Evolutionary conservation across 2,888 invertebrate species (phyloP).

Genomic region (Apomyelois bistriatella): DNA sequence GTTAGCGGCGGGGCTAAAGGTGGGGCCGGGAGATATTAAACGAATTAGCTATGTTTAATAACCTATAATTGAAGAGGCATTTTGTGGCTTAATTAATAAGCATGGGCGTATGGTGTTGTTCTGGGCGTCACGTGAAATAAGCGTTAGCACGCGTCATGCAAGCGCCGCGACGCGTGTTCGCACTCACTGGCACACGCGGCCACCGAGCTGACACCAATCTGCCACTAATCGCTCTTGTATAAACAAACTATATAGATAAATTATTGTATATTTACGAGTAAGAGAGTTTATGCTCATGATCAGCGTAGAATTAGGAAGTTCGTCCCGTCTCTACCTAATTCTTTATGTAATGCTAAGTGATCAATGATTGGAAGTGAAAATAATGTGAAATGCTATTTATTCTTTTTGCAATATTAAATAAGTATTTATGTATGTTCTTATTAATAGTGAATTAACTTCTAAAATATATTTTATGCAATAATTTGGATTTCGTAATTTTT

Average conservation of each 20-base stretch:
- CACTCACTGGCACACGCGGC: conserved; percentile 8
- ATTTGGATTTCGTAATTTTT: too few species aligned
- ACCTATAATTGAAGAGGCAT: neutral
- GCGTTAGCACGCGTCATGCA: conserved; percentile 18
- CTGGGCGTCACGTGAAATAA: neutral
- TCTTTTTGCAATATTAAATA: too few species aligned
- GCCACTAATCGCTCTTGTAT: conserved; percentile 10
- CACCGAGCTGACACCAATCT: conserved; percentile 12
- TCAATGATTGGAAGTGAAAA: too few species aligned
- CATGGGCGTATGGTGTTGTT: neutral
- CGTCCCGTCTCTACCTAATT: too few species aligned
- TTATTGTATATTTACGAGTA: neutral
- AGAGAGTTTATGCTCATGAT: too few species aligned
- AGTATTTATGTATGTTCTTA: too few species aligned
- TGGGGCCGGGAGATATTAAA: neutral
- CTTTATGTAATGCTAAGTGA: too few species aligned
- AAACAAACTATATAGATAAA: neutral
- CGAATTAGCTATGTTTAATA: neutral
- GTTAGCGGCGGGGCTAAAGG: too few species aligned
- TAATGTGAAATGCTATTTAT: too few species aligned
- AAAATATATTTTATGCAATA: too few species aligned
- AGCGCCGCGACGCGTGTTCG: conserved; percentile 19
- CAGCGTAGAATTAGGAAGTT: too few species aligned
- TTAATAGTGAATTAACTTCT: too few species aligned
- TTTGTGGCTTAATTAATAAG: neutral